These are phyloP conservation scores for Hololepta plana DNA, from an alignment of 2,888 invertebrate species.

Conservation along the genomic window DNA sequence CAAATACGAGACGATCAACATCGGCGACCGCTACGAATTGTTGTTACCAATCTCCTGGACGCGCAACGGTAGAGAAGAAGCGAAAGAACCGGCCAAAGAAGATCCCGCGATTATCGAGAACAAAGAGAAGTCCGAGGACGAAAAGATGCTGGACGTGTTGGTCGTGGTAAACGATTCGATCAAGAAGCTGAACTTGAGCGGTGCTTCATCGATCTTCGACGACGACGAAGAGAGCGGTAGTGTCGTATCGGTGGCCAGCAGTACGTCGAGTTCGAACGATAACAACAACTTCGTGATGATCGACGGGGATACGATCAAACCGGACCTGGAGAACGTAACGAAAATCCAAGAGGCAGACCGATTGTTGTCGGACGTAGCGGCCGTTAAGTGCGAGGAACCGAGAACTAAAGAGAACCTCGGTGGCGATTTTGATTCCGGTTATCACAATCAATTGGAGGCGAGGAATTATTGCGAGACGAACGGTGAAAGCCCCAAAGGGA, in stretches of 20 bases:
- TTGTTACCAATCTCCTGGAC: slow-evolving; percentile 7
- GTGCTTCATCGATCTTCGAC: too few species aligned
- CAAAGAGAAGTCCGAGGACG: slow-evolving; percentile 4
- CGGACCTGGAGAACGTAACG: too few species aligned
- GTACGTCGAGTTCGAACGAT: too few species aligned
- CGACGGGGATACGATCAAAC: too few species aligned
- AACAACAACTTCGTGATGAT: too few species aligned
- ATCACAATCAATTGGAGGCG: slow-evolving; percentile 7
- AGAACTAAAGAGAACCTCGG: background rate
- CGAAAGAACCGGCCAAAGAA: background rate
- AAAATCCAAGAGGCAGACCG: too few species aligned
- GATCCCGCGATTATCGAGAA: background rate
- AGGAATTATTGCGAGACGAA: too few species aligned
- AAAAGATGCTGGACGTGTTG: slow-evolving; percentile 4
- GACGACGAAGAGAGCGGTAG: slow-evolving; percentile 2
- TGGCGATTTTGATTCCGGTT: slow-evolving; percentile 2
- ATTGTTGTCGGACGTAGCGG: too few species aligned
- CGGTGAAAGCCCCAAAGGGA: background rate
- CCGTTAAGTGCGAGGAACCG: too few species aligned
- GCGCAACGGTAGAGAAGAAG: slow-evolving; percentile 1
- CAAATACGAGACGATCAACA: slow-evolving; percentile 6
- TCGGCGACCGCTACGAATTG: slow-evolving; percentile 7
- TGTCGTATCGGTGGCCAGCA: too few species aligned
- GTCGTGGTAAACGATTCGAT: too few species aligned
- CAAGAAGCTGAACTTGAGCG: too few species aligned